Base-by-base conservation (phyloP, 2,888 invertebrate species). In the Temnothorax unifasciatus region DNA sequence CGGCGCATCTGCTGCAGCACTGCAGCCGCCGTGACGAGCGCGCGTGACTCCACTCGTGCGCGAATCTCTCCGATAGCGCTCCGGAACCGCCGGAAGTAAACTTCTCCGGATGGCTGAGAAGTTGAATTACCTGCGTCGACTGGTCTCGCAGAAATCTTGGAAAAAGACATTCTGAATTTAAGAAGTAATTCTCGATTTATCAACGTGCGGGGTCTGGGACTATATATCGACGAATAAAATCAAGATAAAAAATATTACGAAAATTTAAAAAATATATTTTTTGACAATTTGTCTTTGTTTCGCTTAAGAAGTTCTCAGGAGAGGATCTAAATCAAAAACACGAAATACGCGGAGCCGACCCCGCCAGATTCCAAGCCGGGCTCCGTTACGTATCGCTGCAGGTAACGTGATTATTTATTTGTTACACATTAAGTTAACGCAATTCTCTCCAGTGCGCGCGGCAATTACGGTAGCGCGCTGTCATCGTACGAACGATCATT, bases 401-500 rank as follows among this genome's bases (percentile, higher is more conserved):
- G 44, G 34, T 77, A 69, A 77, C 29, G 69, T 21, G 44, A 41
- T 69, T 69, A 29, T 21, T 41, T 69, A 77, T 77, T 77, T 69
- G 77, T 77, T 69, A 44, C 44, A 69, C 57, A 57, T 77, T 69
- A 44, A 34, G 44, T 69, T 44, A 69, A 69, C 69, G 57, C 69
- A 77, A 77, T 69, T 13, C 41, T 13, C 44, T 11, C 4, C n/a
- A 21, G 29, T 11, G 47, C 74, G 52, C 52, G 25, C 41, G 68
- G 57, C 71, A 77, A 69, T 77, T 77, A 69, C 54, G 57, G 34
- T 69, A 77, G 29, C 54, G 69, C 77, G 57, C 69, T 77, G 77
- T 77, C 77, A 69, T 77, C 69, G 69, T 44, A 69, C 29, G 77
- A 15, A 54, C 41, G 50, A 34, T 9, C 15, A 68, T 77, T 77